Base-by-base conservation (phyloP, 2,797 vertebrate species). In the Lates japonicus region DNA sequence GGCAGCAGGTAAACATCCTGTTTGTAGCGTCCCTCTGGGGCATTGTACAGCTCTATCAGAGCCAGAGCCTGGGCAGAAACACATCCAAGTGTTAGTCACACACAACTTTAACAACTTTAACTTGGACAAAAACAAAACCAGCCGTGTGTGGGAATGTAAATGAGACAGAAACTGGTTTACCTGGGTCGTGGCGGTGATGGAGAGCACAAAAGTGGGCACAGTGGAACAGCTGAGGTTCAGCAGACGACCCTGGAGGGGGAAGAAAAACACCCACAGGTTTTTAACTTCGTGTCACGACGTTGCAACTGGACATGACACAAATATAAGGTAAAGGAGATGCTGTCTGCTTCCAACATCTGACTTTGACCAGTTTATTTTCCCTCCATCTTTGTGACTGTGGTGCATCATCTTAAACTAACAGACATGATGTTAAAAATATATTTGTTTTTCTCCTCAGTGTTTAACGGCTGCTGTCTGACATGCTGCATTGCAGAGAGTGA, bases 161-260 rank as follows among this genome's bases (percentile, higher is more conserved):
- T 14, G 16, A 63, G 57, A 64, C 25, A 11, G 4, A 46, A 31
- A 6, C 3, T 0, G 14, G 42, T 70, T 11, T 80, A 96, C 98
- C 97, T 99, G 98, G 3, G 98, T 99, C 29, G 98, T 99, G 72
- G 98, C 98, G 0, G 98, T 99, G 94, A 99, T 99, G 62, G 98
- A 99, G 60, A 99, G 94, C 80, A 99, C 98, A 5, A 99, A 99
- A 13, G 98, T 99, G 93, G 98, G 98, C 42, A 99, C 98, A 2
- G 98, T 99, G 93, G 98, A 99, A 87, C 98, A 99, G 95, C 98
- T 99, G 80, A 99, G 96, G 90, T 98, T 99, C 82, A 99, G 94
- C 77, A 99, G 95, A 54, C 97, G 98, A 74, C 98, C 98, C 98
- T 99, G 85, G 3, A 75, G 67, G 82, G 33, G 52, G 58, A 60